Evolutionary conservation across 2,797 vertebrate species (phyloP), one percentile per base, ranked within the genome.

Genomic region (Pogoniulus pusillus): DNA sequence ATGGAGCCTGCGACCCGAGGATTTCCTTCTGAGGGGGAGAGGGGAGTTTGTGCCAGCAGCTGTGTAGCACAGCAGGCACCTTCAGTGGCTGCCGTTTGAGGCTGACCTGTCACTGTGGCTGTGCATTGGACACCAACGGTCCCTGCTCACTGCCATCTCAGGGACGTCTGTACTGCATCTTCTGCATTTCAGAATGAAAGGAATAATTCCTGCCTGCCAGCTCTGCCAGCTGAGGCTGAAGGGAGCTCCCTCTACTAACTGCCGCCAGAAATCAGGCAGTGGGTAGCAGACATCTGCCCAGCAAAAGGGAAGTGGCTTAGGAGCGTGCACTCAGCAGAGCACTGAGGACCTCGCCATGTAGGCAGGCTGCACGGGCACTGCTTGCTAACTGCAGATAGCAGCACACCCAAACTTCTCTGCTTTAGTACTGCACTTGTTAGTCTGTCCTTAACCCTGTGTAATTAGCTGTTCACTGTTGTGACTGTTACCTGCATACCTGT

Each of bases 271-370:
- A 8, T 22, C 5, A 1, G 8, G 27, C 27, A 30, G 0, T 27
- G 29, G n/a, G 24, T n/a, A 1, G 3, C 2, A 34, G 37, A 2
- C 0, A 1, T 22, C 20, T 63, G 35, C 16, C 29, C 55, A 58
- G 65, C 14, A 15, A 8, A 13, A 74, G 29, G 41, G 27, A 60
- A 26, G 20, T 6, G 3, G 53, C 7, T 1, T 1, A 15, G 32
- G 26, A 22, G 43, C 2, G 5, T 27, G 34, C 20, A 57, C n/a
- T 6, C 9, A 3, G 20, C 3, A 2, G 1, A 29, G 14, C 34
- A 16, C 15, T 7, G 43, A 19, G 66, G 37, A 24, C 1, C 2
- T 1, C 16, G 41, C 30, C 15, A 0, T 0, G 3, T 10, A 13
- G 32, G 32, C 47, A 49, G 1, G 1, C 37, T 76, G 30, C 39